Conservation (phyloP, 2,888 invertebrate species). For the Brachynemurus nebulosus region DNA sequence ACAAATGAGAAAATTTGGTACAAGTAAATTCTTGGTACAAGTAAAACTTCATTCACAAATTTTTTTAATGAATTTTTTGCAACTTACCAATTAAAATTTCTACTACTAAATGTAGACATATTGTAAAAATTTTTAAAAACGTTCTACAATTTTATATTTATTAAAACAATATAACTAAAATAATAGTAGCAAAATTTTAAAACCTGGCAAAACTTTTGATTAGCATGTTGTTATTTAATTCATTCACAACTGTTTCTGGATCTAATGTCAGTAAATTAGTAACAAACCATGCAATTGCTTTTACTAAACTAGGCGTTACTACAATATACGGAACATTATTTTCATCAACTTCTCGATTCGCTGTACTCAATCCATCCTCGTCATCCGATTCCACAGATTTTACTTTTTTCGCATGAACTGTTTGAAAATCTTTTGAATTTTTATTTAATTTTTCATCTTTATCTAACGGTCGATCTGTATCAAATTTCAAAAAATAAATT, state of each 20-base stretch:
- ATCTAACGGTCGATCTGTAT: too few species aligned
- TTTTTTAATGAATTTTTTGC: too few species aligned
- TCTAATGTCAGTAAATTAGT: constrained; percentile 32
- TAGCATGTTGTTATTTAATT: constrained; percentile 33
- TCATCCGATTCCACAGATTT: not conserved
- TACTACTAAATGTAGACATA: too few species aligned
- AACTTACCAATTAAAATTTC: too few species aligned
- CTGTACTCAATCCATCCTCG: not conserved
- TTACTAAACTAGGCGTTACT: constrained; percentile 34
- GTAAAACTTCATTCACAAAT: too few species aligned
- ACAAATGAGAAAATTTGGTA: too few species aligned
- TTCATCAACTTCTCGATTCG: not conserved
- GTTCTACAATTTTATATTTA: too few species aligned
- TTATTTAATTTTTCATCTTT: too few species aligned
- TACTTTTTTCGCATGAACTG: not conserved
- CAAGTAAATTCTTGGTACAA: too few species aligned
- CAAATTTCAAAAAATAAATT: too few species aligned
- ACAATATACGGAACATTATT: constrained; percentile 21
- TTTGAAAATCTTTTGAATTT: too few species aligned
- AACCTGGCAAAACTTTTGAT: constrained; percentile 36
- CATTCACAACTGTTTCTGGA: constrained; percentile 28
- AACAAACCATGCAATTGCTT: constrained; percentile 30
- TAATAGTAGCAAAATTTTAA: constrained; percentile 11
- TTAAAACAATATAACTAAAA: constrained; percentile 9
- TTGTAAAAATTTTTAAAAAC: too few species aligned